Conservation (phyloP, 2,888 invertebrate species). For the Dryadula phaetusa region DNA sequence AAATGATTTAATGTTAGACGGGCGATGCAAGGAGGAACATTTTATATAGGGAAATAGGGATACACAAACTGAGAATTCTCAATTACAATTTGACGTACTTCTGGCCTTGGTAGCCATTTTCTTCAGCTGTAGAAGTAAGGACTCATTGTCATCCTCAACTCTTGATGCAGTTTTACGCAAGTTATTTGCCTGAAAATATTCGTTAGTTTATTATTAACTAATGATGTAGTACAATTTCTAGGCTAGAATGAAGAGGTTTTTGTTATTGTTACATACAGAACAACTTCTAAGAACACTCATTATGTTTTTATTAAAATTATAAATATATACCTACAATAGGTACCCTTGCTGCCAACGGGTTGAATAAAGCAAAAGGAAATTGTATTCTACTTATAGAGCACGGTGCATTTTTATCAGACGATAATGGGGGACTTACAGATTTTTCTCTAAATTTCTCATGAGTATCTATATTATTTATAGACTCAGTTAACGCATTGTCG, state of each 20-base stretch:
- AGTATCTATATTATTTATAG: constrained; percentile 33
- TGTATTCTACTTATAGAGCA: constrained; percentile 60
- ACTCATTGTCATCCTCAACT: constrained; percentile 98
- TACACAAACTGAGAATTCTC: constrained; percentile 67
- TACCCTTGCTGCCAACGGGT: constrained; percentile 78
- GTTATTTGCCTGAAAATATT: constrained; percentile 90
- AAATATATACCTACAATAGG: constrained; percentile 77
- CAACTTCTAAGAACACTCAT: constrained; percentile 29
- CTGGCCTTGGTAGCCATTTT: constrained; percentile 96
- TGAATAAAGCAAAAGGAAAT: constrained; percentile 75
- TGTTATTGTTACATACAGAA: constrained; percentile 51
- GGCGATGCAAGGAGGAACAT: constrained; percentile 46
- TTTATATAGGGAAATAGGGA: constrained; percentile 51
- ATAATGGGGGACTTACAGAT: constrained; percentile 79
- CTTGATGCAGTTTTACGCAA: constrained; percentile 95
- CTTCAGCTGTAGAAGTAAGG: constrained; percentile 96
- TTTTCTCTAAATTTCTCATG: constrained; percentile 57
- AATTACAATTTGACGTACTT: constrained; percentile 86
- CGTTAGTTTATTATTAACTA: constrained; percentile 63
- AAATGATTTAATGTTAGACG: constrained; percentile 45
- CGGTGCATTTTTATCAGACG: constrained; percentile 63
- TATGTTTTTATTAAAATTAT: constrained; percentile 43
- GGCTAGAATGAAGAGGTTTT: constrained; percentile 40
- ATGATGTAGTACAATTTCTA: constrained; percentile 53
- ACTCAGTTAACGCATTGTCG: constrained; percentile 52